Evolutionary conservation across 1,140 invertebrate species (phyloP), one percentile per base, ranked within the genome.

Genomic region (Aphelenchoides besseyi): DNA sequence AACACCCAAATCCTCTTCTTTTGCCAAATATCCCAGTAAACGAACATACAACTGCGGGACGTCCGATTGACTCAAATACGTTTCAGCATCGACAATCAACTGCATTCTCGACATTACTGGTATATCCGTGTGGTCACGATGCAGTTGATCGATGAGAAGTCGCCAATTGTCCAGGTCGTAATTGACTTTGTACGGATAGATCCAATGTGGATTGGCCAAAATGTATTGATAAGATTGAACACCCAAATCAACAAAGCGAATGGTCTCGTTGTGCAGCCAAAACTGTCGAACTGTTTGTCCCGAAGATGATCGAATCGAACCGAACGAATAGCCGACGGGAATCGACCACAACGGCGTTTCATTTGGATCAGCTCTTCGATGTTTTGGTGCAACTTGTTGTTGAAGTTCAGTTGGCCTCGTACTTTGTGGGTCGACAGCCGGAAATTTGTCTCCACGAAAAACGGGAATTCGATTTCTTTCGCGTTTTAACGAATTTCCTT

Each of bases 271-370:
- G 29, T 76, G 71, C 0, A 83, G 57, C 82, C 82, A 84, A 69
- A 84, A 83, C 53, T 83, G 81, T 28, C 82, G 66, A 2, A 84
- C 64, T n/a, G 75, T 84, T 72, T 85, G 73, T 28, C 82, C 76
- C 33, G 57, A 59, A 1, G 69, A 68, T 16, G 78, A 79, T 26
- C 41, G 36, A 41, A 63, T 37, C 37, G 75, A 77, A 41, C 79
- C 81, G 68, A 81, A 81, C 12, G 64, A 53, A 66, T 81, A 81
- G 26, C 73, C 72, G 55, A 81, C 76, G 23, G 79, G 79, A 55
- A 81, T 83, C n/a, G 59, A 74, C 79, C 79, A 81, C 2, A 80
- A 64, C 26, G 41, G 5, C 5, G 37, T 5, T 33, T 23, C 55
- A 23, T 18, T 18, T 12, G 55, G 26, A 33, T 59, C 18, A 28